Conservation (phyloP, 1,140 invertebrate genomes). For the Neoseiulus cucumeris region DNA sequence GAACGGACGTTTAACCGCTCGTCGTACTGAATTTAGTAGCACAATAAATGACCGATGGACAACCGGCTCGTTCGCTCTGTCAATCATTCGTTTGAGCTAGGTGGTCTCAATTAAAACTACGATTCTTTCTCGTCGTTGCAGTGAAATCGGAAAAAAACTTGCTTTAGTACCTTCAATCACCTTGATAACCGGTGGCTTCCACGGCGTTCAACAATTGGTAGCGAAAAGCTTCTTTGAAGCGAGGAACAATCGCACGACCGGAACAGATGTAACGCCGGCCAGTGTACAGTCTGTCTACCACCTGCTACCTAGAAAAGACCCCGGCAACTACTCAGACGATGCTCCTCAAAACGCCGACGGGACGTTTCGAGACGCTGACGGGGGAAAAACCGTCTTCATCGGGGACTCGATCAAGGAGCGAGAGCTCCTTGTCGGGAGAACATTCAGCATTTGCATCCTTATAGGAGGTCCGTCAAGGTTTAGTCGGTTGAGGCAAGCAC, state of each 20-base stretch:
- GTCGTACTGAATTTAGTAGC: too few relatives aligned
- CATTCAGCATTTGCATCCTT: constrained; percentile 27
- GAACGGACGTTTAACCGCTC: too few relatives aligned
- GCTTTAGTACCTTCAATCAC: constrained; percentile 23
- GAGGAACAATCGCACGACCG: constrained; percentile 13
- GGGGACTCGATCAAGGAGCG: constrained; percentile 26
- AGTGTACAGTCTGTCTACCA: constrained; percentile 17
- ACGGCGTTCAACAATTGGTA: constrained; percentile 24
- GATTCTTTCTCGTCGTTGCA: constrained; percentile 12
- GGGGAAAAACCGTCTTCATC: constrained; percentile 26
- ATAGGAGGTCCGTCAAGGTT: constrained; percentile 24
- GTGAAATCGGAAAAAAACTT: constrained; percentile 25
- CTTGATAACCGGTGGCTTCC: constrained; percentile 27
- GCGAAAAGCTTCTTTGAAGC: constrained; percentile 21
- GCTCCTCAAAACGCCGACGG: constrained; percentile 24
- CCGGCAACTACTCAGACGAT: constrained; percentile 16
- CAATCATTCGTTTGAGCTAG: too few relatives aligned
- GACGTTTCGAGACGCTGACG: constrained; percentile 23
- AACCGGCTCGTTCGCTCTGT: neutral
- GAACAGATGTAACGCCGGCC: constrained; percentile 6
- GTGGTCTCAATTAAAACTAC: too few relatives aligned
- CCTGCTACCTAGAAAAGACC: constrained; percentile 20
- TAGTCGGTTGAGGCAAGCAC: neutral
- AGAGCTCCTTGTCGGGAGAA: constrained; percentile 24
- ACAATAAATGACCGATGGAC: neutral